Evolutionary conservation across 2,888 invertebrate genomes (phyloP).

Genomic region (Hedychridium roseum): DNA sequence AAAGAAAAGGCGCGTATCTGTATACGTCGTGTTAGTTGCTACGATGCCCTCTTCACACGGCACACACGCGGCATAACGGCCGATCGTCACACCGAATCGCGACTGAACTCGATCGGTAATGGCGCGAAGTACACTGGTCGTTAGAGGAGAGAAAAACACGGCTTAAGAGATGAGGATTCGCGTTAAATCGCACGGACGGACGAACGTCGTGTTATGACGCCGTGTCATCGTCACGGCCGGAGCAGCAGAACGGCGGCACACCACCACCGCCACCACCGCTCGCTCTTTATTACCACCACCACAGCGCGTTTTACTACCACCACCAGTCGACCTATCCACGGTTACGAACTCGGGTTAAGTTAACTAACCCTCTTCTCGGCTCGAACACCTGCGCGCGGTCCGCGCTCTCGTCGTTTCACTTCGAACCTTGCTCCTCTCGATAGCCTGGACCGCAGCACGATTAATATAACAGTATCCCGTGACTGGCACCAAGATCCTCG

Average conservation of each 20-base stretch:
- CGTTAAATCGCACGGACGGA: conserved; percentile 46
- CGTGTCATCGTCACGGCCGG: conserved; percentile 52
- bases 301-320: conserved; percentile 8
- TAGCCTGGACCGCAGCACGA: conserved; percentile 25
- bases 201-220: conserved; percentile 51
- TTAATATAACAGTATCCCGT: conserved; percentile 26
- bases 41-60: too few relatives aligned
- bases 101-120: conserved; percentile 42
- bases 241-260: conserved; percentile 41
- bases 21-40: too few relatives aligned
- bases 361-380: conserved; percentile 50
- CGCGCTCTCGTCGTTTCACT: conserved; percentile 47
- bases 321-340: conserved; percentile 26
- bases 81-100: too few relatives aligned
- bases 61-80: too few relatives aligned
- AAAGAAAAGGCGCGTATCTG: conserved; percentile 11
- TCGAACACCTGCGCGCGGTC: conserved; percentile 48
- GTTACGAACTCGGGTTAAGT: conserved; percentile 49
- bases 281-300: conserved; percentile 13
- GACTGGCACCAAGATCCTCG: conserved; percentile 17
- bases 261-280: conserved; percentile 34
- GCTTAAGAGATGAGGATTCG: conserved; percentile 33
- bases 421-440: conserved; percentile 34
- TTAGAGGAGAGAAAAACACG: conserved; percentile 24
- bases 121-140: conserved; percentile 36